Base-by-base conservation (phyloP, 2,113 vertebrate species). In the Hemibagrus wyckioides region DNA sequence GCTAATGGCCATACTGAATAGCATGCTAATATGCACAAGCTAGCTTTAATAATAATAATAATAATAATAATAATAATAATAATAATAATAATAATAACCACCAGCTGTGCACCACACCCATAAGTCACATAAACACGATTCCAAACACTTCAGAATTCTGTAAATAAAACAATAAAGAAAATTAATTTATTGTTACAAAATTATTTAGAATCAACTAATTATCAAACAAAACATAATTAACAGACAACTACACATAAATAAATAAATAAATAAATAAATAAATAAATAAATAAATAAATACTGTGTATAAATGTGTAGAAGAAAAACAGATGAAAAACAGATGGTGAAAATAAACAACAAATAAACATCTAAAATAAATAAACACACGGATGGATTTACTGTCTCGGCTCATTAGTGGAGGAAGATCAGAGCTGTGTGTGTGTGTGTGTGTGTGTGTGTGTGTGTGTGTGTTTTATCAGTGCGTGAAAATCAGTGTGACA, bases 371-470 rank as follows among this genome's bases (percentile, higher is more conserved):
- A 44, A 44, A 44, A 19, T 33, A 67, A 69, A 41, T 73, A 10
- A 73, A 73, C 41, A 25, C 36, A 75, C 10, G 0, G 1, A 75
- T 23, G 44, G 21, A 8, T 76, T 75, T 28, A n/a, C 13, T n/a
- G 13, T 50, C 11, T n/a, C 10, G 0, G 13, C 41, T 13, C 44
- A 50, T 76, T 48, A n/a, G 73, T 15, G n/a, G 23, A 50, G 25
- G 15, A 79, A 30, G 48, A 13, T 52, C 2, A 15, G 44, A n/a
- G 41, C 44, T 76, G 73, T 76, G 73, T 50, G 73, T 77, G 73
- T 77, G 75, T 52, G 75, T 50, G 75, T 50, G 75, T 48, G 75
- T 77, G 44, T 77, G 71, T 75, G 71, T 48, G 71, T 28, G 39
- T 75, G 71, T 75, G 71, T 48, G 71, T 48, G 71, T 75, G 71